Evolutionary conservation across 2,797 vertebrate species (phyloP), one percentile per base, ranked within the genome.

Genomic region (Vespertilio murinus): DNA sequence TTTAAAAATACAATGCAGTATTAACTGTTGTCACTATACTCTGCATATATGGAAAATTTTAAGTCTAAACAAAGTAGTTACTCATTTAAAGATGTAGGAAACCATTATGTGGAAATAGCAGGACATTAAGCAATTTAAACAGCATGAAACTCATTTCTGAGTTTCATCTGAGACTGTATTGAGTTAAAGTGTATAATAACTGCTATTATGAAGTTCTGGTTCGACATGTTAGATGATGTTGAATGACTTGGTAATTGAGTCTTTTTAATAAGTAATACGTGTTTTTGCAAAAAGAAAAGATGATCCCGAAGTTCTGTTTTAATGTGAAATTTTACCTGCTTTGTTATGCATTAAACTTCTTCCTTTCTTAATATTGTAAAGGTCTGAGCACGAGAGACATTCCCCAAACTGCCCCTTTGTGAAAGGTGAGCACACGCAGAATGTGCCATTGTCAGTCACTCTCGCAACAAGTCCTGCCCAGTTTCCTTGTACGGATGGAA

Each of bases 351-450:
- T 40, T 42, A 30, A 45, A 80, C 2, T 96, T 90, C 97, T 97
- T 56, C 94, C 92, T 80, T 91, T 94, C 97, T 97, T 94, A 75
- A 90, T 93, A 20, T 91, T 88, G 52, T 91, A 61, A 97, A 99
- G 99, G 99, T 99, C 99, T 4, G 99, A 99, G 98, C 99, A 99
- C 3, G 99, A 99, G 98, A 98, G 99, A 95, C 99, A 99, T 98
- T 99, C 99, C 97, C 99, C 99, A 84, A 99, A 99, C 96, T 99
- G 99, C 97, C 99, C 99, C 0, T 99, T 99, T 98, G 99, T 99
- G 91, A 99, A 99, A 98, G 99, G 99, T 30, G 99, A 99, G 96
- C 99, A 99, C 98, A 99, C 99, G 1, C 99, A 99, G 98, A 99
- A 99, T 59, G 99, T 99, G 96, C 99, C 99, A 8, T 98, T 99